Evolutionary conservation across 2,888 invertebrate genomes (phyloP), one percentile per base, ranked within the genome.

Genomic region (Aporophyla nigra): DNA sequence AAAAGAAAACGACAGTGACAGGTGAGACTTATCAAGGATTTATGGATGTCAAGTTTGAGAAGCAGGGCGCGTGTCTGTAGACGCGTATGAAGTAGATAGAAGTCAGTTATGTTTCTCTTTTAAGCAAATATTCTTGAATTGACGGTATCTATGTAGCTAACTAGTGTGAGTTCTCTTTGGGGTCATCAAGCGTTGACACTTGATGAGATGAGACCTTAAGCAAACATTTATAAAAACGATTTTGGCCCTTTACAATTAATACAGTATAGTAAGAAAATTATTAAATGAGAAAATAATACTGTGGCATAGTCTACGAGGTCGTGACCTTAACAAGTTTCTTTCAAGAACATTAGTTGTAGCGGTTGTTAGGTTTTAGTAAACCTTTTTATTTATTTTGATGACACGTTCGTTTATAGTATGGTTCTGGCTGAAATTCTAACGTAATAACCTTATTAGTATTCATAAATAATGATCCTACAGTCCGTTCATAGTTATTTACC

Each of bases 21-120:
- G 83, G 86, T 85, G 46, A 82, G 78, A 82, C 71, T 85, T 83
- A 85, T 83, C 73, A 85, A 83, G 86, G 86, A 83, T 83, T 83
- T 83, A 83, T 83, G 83, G 85, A 66, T 71, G 83, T 85, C 71
- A 82, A 85, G 83, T 78, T 85, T 54, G 71, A 69, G 86, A 72
- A 71, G 71, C 70, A 81, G 66, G 78, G 83, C 61, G 63, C 63
- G 71, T 65, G 56, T 14, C 49, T 40, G 54, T 40, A 51, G 43
- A 16, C 24, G 33, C n/a, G 77, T 71, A 54, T 62, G n/a, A 33
- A 65, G 67, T 61, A 59, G 66, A 61, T 69, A 33, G 43, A 51
- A 80, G 56, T 19, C 68, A 68, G 71, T 53, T 58, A 76, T 76
- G 72, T 85, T 79, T 58, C 68, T 16, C 43, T 77, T 66, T 68